Base-by-base conservation (phyloP, 1,140 invertebrate species). In the Pogonognathellus flavescens region DNA sequence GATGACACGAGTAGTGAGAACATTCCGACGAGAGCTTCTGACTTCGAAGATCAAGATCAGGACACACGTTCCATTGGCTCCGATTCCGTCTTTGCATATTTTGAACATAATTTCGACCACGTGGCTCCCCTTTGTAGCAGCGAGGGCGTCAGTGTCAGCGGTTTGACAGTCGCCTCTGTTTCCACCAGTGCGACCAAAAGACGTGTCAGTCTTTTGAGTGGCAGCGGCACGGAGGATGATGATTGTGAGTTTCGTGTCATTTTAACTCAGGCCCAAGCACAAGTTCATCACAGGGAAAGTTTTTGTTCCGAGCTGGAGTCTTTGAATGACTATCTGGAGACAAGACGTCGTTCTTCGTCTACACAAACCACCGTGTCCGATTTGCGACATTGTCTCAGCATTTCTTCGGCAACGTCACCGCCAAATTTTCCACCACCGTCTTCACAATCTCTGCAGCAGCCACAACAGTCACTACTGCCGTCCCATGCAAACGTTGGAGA, bases 1-100 rank as follows among this genome's bases (percentile, higher is more conserved):
- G 88, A 89, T 60, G 88, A 89, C 85, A 89, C 86, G 52, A 89
- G 88, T 55, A 87, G 86, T 72, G 88, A 89, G 72, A 89, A 89
- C 86, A 86, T 89, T 87, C 87, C 87, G 66, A 88, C 87, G 20
- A 81, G 86, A 72, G 84, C 31, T 53, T 84, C 59, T 22, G 88
- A 89, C 83, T 59, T 82, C 8, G 88, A 87, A 22, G 86, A 86
- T 82, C 41, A 81, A 13, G 86, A 86, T 20, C 62, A 85, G 31
- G 86, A 86, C 66, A 80, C 82, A 0, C 80, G 85, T 14, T 89
- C 88, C 25, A 83, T 89, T 13, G 86, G 88, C n/a, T 88, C 87
- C 16, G 88, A 89, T 62, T 88, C 87, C 60, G 86, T 89, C 52
- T 89, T 89, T 52, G 62, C 87, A 50, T 86, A 60, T 41, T 86